Conservation (phyloP, 2,113 vertebrate species). For the Dicrurus megarhynchus region DNA sequence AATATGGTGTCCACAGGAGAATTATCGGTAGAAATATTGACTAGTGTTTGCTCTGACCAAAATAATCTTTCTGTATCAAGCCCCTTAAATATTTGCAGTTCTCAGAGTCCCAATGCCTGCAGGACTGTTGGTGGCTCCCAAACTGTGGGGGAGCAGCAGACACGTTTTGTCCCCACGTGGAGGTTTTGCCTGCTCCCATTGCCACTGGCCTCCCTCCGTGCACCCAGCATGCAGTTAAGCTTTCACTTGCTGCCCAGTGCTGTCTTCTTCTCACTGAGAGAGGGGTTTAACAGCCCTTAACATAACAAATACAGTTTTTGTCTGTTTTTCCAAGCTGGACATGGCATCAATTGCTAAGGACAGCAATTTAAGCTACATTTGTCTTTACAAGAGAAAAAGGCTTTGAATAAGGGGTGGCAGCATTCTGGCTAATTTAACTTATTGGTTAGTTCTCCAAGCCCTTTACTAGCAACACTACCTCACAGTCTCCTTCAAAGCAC, state of each 20-base stretch:
- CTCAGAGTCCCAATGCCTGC: background rate
- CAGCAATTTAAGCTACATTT: background rate
- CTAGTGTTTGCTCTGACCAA: background rate
- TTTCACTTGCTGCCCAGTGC: background rate
- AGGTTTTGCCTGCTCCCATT: background rate
- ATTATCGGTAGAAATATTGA: background rate
- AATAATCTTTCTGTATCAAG: background rate
- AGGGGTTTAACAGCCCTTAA: background rate
- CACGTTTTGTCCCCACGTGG: fast-evolving
- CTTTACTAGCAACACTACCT: background rate
- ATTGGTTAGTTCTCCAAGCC: background rate
- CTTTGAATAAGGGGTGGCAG: background rate
- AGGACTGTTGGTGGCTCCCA: background rate
- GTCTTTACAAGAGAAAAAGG: background rate
- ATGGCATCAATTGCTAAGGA: background rate
- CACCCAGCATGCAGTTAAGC: background rate
- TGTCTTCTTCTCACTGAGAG: background rate
- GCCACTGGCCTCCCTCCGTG: background rate
- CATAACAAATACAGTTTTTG: background rate
- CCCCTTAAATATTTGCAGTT: background rate
- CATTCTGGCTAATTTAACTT: background rate
- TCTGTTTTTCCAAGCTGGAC: background rate
- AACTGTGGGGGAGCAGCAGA: background rate
- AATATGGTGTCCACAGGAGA: background rate
- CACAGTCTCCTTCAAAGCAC: background rate